phyloP scores from a whole-genome alignment of 2,113 vertebrate genomes.

The Laticauda colubrina region DNA sequence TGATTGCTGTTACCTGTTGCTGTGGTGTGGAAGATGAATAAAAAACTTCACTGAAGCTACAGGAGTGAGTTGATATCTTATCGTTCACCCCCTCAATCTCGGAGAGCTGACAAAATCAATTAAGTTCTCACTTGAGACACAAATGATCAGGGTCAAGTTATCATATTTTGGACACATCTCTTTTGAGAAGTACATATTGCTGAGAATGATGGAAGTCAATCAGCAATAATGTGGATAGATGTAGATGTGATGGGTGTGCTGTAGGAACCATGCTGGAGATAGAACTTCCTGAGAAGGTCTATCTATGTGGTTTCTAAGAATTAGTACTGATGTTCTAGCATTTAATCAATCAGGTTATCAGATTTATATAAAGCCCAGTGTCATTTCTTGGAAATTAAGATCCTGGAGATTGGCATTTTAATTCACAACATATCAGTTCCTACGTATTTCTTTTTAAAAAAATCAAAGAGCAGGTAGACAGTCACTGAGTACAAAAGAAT shows the following conservation, averaged over 20 bases:
- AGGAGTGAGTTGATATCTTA: no score
- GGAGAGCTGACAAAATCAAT: not conserved
- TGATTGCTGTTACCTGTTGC: no score
- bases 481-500: not conserved
- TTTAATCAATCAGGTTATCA: not conserved
- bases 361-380: not conserved
- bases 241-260: not conserved
- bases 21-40: no score
- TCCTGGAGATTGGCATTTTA: not conserved
- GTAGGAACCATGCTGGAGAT: not conserved
- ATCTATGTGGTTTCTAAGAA: not conserved
- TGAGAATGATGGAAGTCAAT: not conserved
- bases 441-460: not conserved
- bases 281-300: not conserved
- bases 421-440: not conserved
- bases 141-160: not conserved
- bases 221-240: not conserved
- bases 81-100: no score
- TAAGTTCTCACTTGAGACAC: not conserved
- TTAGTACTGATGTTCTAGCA: not conserved
- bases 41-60: no score
- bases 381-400: not conserved
- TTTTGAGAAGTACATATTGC: not conserved
- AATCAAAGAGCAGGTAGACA: not conserved
- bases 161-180: not conserved